Evolutionary conservation across 2,113 vertebrate species (phyloP).

Genomic region (Lampris megalopsis): DNA sequence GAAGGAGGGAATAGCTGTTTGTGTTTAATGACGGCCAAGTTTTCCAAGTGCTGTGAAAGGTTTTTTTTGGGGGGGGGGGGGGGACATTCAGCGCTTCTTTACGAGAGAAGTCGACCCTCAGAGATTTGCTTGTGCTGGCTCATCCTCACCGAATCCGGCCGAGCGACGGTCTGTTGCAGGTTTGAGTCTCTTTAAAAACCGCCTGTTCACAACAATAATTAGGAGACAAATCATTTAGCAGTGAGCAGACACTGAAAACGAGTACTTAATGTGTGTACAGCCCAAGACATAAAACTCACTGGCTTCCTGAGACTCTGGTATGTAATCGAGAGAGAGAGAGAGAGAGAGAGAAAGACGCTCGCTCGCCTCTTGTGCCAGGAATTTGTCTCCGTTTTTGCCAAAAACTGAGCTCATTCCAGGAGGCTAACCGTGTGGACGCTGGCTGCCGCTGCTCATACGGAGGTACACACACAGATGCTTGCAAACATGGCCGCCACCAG

Average conservation of each 20-base stretch:
- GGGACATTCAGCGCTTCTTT: slow-evolving; percentile 16
- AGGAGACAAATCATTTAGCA: slow-evolving; percentile 42
- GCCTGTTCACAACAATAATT: slow-evolving; percentile 24
- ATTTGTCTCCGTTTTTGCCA: slow-evolving; percentile 78
- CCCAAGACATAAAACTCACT: slow-evolving; percentile 75
- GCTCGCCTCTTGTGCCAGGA: slow-evolving; percentile 74
- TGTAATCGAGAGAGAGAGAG: slow-evolving; percentile 68
- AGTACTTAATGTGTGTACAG: slow-evolving; percentile 71
- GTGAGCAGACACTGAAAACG: slow-evolving; percentile 46
- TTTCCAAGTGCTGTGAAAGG: slow-evolving; percentile 26
- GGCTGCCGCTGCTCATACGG: slow-evolving; percentile 72
- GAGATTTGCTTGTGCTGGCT: slow-evolving; percentile 27
- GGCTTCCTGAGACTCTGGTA: slow-evolving; percentile 75
- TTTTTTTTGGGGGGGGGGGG: not conserved
- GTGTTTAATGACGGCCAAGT: slow-evolving; percentile 25
- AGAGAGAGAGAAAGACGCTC: slow-evolving; percentile 44
- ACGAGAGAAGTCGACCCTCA: slow-evolving; percentile 24
- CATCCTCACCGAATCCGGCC: not conserved
- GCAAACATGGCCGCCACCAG: slow-evolving; percentile 80
- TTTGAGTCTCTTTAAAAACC: slow-evolving; percentile 20
- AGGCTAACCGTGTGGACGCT: slow-evolving; percentile 76
- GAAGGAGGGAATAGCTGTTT: not conserved
- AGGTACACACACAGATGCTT: slow-evolving; percentile 78
- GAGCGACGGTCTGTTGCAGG: not conserved
- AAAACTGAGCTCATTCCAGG: slow-evolving; percentile 80